Base-by-base conservation (phyloP, 2,888 invertebrate genomes). In the Leucophora obtusa region DNA sequence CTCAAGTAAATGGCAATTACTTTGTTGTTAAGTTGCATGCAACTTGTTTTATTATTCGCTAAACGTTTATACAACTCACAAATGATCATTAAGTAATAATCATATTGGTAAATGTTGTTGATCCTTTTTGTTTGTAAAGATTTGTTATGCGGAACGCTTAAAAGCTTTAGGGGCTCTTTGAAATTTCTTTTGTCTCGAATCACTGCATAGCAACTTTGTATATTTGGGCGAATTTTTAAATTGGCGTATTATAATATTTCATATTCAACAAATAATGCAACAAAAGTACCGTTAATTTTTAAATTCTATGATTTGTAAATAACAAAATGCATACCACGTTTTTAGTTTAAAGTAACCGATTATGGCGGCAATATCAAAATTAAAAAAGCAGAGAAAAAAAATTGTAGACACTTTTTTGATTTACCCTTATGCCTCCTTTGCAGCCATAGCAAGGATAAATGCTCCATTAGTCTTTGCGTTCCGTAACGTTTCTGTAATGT, bases 1-100 rank as follows among this genome's bases (percentile, higher is more conserved):
- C 66, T 75, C 68, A 75, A 75, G 71, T 71, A 79, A 79, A 79
- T 71, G 75, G 62, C 75, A 75, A 79, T 75, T 79, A 79, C 79
- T 79, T 79, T 71, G 58, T 79, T 71, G 79, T 47, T 75, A 66
- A 68, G 75, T 75, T 79, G 75, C 79, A 71, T 79, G 75, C 79
- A 79, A 79, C 79, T 66, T 75, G 75, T 75, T 74, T 74, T 65
- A 18, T 73, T 62, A 9, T 33, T 50, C n/a, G 15, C 28, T 17
- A 10, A 47, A 47, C 43, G 15, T 47, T 14, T 14, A n/a, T 38
- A 14, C 28, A 28, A 28, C 35, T 33, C 54, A 62, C 47, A 70
- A 54, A 72, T 63, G 56, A 47, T 28, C 71, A 72, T 79, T 82
- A 79, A 79, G 75, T 79, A 79, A 79, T 82, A 75, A 79, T 70